phyloP scores from a whole-genome alignment of 1,140 invertebrate species.

The Portunus trituberculatus region DNA sequence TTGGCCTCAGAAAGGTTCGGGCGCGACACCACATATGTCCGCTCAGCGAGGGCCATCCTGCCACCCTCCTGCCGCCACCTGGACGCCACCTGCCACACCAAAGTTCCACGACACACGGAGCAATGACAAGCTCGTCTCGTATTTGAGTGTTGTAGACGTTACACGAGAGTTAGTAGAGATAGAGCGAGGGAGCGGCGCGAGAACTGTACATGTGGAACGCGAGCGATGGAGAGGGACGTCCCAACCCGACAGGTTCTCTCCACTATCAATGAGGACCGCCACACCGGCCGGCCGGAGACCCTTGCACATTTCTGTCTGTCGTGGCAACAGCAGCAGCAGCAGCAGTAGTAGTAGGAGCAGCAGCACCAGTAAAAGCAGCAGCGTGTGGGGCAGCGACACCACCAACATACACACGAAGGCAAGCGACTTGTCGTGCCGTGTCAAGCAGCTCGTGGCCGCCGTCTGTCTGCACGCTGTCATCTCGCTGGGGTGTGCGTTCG shows the following conservation, averaged over 20 bases:
- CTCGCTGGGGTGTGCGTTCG: background rate
- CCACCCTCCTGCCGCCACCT: background rate
- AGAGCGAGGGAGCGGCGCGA: background rate
- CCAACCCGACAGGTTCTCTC: slow-evolving; percentile 53
- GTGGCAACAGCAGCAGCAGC: slow-evolving; percentile 26
- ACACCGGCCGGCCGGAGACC: slow-evolving; percentile 36
- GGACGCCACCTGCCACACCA: background rate
- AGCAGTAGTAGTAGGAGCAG: background rate
- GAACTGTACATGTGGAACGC: slow-evolving; percentile 43
- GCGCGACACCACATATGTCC: background rate
- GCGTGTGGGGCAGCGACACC: background rate
- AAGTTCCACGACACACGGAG: background rate
- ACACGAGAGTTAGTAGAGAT: background rate
- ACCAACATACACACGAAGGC: background rate
- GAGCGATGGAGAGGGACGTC: slow-evolving; percentile 46
- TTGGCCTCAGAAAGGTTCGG: slow-evolving; percentile 53
- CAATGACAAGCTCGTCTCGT: too few species aligned
- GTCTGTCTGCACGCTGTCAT: background rate
- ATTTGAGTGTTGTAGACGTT: too few species aligned
- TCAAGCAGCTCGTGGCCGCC: background rate
- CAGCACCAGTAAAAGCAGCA: background rate
- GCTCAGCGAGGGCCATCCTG: background rate
- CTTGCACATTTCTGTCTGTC: slow-evolving; percentile 54
- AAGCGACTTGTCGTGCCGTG: background rate
- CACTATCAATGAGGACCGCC: slow-evolving; percentile 67